Conservation (phyloP, 2,888 invertebrate genomes). For the Clunio marinus region DNA sequence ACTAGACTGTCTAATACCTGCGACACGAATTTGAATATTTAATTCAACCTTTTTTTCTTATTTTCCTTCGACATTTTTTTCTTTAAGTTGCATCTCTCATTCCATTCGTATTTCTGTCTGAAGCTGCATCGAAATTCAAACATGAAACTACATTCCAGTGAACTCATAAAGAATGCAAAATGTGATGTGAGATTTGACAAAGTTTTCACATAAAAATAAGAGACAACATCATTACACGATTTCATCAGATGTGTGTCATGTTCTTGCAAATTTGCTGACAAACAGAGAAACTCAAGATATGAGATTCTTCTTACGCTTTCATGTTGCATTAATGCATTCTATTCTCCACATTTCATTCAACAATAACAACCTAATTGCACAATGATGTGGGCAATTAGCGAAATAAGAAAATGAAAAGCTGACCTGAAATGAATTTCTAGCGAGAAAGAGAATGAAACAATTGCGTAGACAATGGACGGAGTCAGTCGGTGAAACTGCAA, state of each 20-base stretch:
- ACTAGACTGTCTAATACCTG: conserved; percentile 14
- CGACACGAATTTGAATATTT: conserved; percentile 15
- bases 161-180: background rate
- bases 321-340: background rate
- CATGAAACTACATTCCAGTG: background rate
- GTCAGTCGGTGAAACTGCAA: conserved; percentile 27
- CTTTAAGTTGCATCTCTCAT: background rate
- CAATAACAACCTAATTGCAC: background rate
- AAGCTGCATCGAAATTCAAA: background rate
- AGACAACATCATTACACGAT: background rate
- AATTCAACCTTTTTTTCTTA: too few species aligned
- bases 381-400: conserved; percentile 12
- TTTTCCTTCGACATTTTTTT: background rate
- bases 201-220: background rate
- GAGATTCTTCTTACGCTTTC: conserved; percentile 1
- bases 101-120: background rate
- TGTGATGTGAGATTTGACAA: too few species aligned
- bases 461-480: background rate
- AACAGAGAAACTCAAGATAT: conserved; percentile 20
- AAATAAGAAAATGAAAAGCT: conserved; percentile 4
- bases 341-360: background rate
- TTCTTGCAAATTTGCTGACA: background rate
- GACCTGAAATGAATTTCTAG: conserved; percentile 31
- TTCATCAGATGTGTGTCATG: conserved; percentile 37
- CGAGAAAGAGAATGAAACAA: background rate